Conservation (phyloP, 1,140 invertebrate species). For the Pachypsylla venusta region DNA sequence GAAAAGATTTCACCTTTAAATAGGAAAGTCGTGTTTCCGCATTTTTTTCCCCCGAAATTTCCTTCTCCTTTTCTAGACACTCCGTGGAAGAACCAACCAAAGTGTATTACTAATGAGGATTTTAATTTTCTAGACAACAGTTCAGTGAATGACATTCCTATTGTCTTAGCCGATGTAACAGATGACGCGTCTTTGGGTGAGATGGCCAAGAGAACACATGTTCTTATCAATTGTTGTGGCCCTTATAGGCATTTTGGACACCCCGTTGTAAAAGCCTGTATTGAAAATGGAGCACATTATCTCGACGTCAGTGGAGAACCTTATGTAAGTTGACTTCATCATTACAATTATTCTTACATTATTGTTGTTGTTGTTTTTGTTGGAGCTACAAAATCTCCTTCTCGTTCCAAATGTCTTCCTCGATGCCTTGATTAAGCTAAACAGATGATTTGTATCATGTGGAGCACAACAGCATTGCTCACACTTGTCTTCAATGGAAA, state of each 20-base stretch:
- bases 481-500: no score
- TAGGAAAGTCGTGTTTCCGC: no score
- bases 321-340: conserved; percentile 35
- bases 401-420: no score
- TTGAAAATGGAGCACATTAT: conserved; percentile 63
- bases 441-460: no score
- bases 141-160: conserved; percentile 41
- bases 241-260: conserved; percentile 83
- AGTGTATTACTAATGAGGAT: conserved; percentile 12
- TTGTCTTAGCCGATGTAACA: conserved; percentile 62
- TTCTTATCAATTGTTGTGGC: conserved; percentile 76
- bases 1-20: no score
- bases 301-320: conserved; percentile 87
- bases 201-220: conserved; percentile 57
- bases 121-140: conserved; percentile 33
- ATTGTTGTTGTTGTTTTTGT: no score
- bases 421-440: no score
- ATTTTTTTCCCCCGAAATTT: background rate
- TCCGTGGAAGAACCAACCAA: no score
- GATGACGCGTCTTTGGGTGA: conserved; percentile 50
- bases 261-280: conserved; percentile 76
- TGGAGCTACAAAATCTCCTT: no score
- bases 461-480: no score
- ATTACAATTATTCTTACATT: no score
- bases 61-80: background rate